phyloP scores from a whole-genome alignment of 2,113 vertebrate genomes.

The Passer domesticus region DNA sequence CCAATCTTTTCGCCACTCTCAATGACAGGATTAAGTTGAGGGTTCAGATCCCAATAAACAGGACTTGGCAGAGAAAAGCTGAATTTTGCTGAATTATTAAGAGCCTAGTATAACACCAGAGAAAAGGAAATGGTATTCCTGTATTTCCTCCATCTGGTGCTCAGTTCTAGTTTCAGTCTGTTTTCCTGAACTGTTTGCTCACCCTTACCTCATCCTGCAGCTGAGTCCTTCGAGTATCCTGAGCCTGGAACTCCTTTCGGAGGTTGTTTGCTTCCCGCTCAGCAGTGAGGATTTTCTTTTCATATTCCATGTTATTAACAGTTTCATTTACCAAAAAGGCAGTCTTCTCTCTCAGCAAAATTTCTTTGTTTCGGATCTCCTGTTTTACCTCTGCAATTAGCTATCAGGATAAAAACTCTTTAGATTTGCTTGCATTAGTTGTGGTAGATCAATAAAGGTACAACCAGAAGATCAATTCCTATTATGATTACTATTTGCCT shows the following conservation, averaged over 20 bases:
- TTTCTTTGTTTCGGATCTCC: slow-evolving; percentile 78
- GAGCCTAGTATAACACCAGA: neutral
- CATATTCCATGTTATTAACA: slow-evolving; percentile 87
- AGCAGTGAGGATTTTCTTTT: slow-evolving; percentile 78
- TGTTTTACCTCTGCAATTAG: slow-evolving; percentile 81
- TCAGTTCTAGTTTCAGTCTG: neutral
- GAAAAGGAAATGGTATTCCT: neutral
- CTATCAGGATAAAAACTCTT: slow-evolving; percentile 66
- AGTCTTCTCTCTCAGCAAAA: slow-evolving; percentile 79
- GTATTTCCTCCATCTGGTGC: neutral
- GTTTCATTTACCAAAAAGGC: slow-evolving; percentile 82
- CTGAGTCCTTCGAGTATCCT: slow-evolving; percentile 72
- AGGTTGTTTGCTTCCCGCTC: slow-evolving; percentile 78
- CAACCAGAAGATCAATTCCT: neutral
- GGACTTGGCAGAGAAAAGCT: neutral
- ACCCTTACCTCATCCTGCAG: slow-evolving; percentile 83
- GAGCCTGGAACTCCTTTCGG: slow-evolving; percentile 74
- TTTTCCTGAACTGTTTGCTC: neutral
- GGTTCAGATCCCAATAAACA: neutral
- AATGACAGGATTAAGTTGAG: neutral
- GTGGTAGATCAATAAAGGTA: neutral
- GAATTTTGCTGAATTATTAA: neutral
- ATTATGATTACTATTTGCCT: neutral
- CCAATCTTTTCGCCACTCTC: neutral
- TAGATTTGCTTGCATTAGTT: neutral